Percentiles rank a stretch among this genome's conserved stretches.
phyloP scores from a whole-genome alignment of 2,797 vertebrate genomes.

The Peromyscus attwateri region DNA sequence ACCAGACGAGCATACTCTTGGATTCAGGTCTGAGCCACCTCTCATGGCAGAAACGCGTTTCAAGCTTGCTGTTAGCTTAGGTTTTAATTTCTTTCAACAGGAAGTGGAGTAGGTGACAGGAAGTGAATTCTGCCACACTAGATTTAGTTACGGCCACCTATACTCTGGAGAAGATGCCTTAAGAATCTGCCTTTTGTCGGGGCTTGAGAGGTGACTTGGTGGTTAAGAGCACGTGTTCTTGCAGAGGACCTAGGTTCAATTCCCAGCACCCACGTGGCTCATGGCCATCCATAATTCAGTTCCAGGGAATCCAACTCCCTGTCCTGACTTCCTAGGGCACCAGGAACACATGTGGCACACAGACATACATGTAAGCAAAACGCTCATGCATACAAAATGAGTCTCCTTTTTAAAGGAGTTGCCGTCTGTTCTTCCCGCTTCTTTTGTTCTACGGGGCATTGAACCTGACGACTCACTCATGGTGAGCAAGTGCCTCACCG shows the following conservation, averaged over 20 bases:
- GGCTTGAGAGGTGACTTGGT: not conserved
- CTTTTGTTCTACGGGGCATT: not conserved
- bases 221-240: not conserved
- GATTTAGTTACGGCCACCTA: not conserved
- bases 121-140: not conserved
- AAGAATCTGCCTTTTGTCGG: not conserved
- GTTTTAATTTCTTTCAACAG: not conserved
- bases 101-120: not conserved
- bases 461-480: not conserved
- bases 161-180: not conserved
- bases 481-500: not conserved
- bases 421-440: too few relatives aligned
- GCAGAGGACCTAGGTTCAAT: not conserved
- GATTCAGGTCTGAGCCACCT: not conserved
- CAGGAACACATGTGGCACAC: not conserved
- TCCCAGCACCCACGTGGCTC: not conserved
- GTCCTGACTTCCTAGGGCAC: not conserved
- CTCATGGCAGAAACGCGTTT: not conserved
- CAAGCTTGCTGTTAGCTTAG: not conserved
- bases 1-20: not conserved
- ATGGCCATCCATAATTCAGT: not conserved
- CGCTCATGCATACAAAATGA: not conserved
- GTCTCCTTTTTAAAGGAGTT: not conserved
- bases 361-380: not conserved
- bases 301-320: not conserved